A percentile compares a stretch with the other conserved stretches of the same genome.
Conservation (phyloP, 92 coral and sea anemone genomes). For the Anthopleura xanthogrammica region DNA sequence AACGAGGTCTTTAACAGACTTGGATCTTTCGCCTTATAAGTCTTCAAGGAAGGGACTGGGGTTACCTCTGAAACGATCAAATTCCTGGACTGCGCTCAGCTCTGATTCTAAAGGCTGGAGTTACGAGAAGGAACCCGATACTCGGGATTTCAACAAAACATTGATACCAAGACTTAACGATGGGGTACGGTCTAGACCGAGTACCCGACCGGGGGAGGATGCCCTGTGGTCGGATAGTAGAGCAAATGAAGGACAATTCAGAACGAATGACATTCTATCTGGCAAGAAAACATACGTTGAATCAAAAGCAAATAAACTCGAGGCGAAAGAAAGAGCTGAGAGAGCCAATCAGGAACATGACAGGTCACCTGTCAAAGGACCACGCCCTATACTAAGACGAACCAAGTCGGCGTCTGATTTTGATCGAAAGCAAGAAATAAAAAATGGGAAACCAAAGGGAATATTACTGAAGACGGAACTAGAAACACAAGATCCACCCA, state of each 20-base stretch:
- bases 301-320: constrained; percentile 83
- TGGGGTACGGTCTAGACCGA: constrained; percentile 40
- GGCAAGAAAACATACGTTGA: constrained; percentile 59
- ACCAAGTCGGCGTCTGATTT: constrained; percentile 86
- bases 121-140: constrained; percentile 4
- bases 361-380: constrained; percentile 60
- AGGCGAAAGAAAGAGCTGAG: constrained; percentile 70
- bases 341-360: constrained; percentile 54
- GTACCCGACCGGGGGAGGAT: constrained; percentile 50
- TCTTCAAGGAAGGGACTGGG: constrained; percentile 30
- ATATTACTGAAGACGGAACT: constrained; percentile 75
- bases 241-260: constrained; percentile 9
- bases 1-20: constrained; percentile 70
- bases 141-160: constrained; percentile 12
- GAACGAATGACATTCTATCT: constrained; percentile 41
- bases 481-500: constrained; percentile 17
- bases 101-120: constrained; percentile 23
- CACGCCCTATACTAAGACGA: constrained; percentile 86
- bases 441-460: constrained; percentile 79
- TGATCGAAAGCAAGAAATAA: constrained; percentile 71
- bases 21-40: constrained; percentile 60
- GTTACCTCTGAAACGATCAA: constrained; percentile 63
- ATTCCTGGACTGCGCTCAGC: constrained; percentile 77
- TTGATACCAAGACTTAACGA: constrained; percentile 12
- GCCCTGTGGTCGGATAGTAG: constrained; percentile 30